A percentile compares a stretch with the other conserved stretches of the same genome.
Conservation (phyloP, 2,113 vertebrate species). For the Nycticorax nycticorax region DNA sequence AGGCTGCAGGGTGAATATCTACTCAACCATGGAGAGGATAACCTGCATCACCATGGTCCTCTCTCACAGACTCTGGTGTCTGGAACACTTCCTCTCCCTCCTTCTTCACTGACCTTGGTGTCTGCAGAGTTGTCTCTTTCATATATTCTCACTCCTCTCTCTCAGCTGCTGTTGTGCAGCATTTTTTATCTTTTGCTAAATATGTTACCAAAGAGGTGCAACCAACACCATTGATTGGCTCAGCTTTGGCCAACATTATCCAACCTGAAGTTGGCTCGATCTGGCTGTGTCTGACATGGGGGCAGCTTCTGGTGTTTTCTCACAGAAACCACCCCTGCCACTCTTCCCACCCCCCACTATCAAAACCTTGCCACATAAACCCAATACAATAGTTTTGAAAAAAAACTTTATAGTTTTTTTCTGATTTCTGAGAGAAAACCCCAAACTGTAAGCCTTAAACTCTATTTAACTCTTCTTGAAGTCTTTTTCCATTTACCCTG, state of each 20-base stretch:
- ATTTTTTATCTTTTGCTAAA: background rate
- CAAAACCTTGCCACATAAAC: background rate
- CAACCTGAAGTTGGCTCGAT: background rate
- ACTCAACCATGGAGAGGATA: background rate
- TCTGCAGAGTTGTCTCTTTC: background rate
- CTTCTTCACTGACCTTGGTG: background rate
- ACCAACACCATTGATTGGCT: background rate
- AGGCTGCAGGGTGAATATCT: background rate
- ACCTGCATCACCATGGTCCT: accelerated
- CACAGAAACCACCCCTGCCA: background rate
- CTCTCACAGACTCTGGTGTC: too few species aligned
- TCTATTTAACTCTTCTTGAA: background rate
- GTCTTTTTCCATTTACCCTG: background rate
- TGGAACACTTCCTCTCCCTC: background rate
- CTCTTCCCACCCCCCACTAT: accelerated
- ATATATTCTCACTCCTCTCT: background rate
- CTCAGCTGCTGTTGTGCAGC: background rate
- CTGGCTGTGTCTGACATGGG: background rate
- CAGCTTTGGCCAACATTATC: background rate
- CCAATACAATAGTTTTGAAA: background rate
- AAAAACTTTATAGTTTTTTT: background rate
- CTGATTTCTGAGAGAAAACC: background rate
- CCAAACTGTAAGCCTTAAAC: background rate
- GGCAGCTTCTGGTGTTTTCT: background rate
- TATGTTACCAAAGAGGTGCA: background rate